A percentile compares a stretch with the other conserved stretches of the same genome.
Evolutionary conservation across 64 coral and sea anemone genomes (phyloP).

Genomic region (Montipora capricornis): DNA sequence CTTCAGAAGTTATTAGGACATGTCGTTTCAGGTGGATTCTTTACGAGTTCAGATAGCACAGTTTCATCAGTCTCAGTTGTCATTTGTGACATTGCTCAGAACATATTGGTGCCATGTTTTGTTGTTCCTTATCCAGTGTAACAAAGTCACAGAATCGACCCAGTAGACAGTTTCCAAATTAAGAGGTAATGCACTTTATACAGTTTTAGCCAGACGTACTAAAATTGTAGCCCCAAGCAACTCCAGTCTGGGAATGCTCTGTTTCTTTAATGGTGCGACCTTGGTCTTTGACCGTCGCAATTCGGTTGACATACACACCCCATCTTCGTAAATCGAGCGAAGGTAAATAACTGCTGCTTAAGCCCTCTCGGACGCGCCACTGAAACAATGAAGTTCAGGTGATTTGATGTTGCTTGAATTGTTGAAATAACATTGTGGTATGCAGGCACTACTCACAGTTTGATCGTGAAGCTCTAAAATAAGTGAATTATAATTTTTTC

Average conservation of each 20-base stretch:
- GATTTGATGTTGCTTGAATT: background rate
- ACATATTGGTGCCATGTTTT: no score
- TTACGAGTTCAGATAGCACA: background rate
- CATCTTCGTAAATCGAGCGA: conserved; percentile 18
- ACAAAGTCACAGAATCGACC: no score
- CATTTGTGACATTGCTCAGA: no score
- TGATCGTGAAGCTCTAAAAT: background rate
- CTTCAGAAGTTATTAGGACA: no score
- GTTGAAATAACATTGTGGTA: background rate
- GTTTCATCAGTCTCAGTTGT: no score
- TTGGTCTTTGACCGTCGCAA: background rate
- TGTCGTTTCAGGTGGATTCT: background rate
- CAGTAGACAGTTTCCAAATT: no score
- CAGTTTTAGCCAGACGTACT: background rate
- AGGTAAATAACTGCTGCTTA: background rate
- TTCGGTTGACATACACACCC: background rate
- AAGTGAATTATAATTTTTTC: background rate
- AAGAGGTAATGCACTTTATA: background rate
- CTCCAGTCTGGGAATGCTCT: background rate
- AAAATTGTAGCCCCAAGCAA: background rate
- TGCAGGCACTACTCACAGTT: background rate
- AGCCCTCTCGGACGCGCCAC: background rate
- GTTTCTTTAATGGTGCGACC: background rate
- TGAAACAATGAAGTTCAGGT: background rate
- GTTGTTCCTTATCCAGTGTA: no score